Conservation (phyloP, 2,888 invertebrate species). For the Torymus texanus region DNA sequence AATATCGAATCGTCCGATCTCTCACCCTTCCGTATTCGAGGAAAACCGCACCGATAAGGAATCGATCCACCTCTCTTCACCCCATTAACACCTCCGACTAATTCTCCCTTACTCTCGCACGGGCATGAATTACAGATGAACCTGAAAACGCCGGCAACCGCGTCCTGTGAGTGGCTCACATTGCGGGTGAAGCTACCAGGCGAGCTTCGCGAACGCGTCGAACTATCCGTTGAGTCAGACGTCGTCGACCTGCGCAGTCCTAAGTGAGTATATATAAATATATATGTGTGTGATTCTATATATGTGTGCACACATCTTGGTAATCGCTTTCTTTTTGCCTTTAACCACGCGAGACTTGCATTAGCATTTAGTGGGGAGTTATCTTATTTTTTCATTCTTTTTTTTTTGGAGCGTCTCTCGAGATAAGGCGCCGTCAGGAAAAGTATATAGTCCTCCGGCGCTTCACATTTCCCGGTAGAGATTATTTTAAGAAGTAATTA, state of each 20-base stretch:
- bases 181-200: constrained; percentile 85
- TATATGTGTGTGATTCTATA: no score
- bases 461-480: constrained; percentile 5
- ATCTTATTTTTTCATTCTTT: no score
- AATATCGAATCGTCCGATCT: no score
- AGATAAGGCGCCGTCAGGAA: background rate
- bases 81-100: background rate
- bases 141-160: constrained; percentile 84
- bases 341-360: no score
- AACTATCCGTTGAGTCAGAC: constrained; percentile 79
- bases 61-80: background rate
- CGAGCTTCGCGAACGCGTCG: constrained; percentile 85
- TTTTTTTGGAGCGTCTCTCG: no score
- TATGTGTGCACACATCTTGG: no score
- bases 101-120: no score
- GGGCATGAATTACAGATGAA: constrained; percentile 80
- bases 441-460: background rate
- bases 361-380: no score
- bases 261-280: constrained; percentile 60
- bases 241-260: constrained; percentile 71
- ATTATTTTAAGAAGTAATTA: constrained; percentile 8
- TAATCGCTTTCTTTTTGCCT: no score
- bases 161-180: constrained; percentile 93
- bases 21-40: no score
- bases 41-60: background rate